Base-by-base conservation (phyloP, 2,797 vertebrate species). In the Pampus argenteus region DNA sequence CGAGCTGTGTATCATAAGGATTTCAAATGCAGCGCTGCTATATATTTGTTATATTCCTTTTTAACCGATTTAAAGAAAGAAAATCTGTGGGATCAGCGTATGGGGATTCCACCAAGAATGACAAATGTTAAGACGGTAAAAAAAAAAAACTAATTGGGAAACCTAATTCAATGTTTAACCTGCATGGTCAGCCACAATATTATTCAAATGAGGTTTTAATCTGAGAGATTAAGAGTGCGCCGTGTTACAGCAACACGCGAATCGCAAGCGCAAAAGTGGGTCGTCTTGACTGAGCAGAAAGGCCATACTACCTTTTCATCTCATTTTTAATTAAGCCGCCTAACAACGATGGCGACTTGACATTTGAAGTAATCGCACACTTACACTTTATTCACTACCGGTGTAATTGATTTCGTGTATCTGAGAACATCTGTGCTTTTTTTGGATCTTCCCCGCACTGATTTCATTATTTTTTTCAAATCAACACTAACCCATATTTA, bases 381-480 rank as follows among this genome's bases (percentile, higher is more conserved):
- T 63, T 50, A 44, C 2, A 22, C 47, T 74, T 66, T 45, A 59
- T 71, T 71, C 78, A 44, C 59, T 29, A 51, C 25, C 22, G 7
- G 44, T 20, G 40, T 54, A 79, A 88, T 66, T 81, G 67, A 85
- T 85, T 82, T 81, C 29, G 61, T 40, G 4, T 71, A 69, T 70
- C 61, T 26, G 22, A 65, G 31, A 86, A 79, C 74, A 91, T 87
- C 54, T 1, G 0, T 71, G 69, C 78, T 68, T 73, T 88, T 88
- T 85, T n/a, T n/a, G n/a, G 74, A 88, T 88, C 80, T 75, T 66
- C 64, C 38, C 2, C 11, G 58, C 52, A 5, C 63, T 44, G 52
- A 74, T 85, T 86, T 86, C 61, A 71, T 84, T 83, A 75, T 84
- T 83, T 79, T 84, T 83, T 79, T 83, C 67, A 83, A 82, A 82